Conservation (phyloP, 1,140 invertebrate species). For the Caenorhabditis briggsae region DNA sequence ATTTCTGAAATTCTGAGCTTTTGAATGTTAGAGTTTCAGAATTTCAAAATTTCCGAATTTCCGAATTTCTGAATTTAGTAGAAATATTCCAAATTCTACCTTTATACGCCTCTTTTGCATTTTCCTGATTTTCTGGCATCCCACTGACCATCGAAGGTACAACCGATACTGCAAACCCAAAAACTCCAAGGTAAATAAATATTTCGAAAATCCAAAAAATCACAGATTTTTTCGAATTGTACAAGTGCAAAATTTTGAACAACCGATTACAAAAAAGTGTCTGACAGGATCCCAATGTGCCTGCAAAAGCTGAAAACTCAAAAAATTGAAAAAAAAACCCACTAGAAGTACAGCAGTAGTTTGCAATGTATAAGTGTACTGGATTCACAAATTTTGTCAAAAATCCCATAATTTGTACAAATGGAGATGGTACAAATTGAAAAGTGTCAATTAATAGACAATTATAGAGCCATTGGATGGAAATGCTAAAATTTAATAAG, state of each 20-base stretch:
- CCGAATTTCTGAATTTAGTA: too few relatives aligned
- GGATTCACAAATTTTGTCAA: background rate
- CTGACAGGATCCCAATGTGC: background rate
- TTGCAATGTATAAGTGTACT: background rate
- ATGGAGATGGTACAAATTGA: constrained; percentile 4
- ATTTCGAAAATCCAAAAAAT: background rate
- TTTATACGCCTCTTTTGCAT: background rate
- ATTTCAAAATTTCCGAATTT: too few relatives aligned
- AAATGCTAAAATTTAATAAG: background rate
- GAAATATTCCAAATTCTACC: background rate
- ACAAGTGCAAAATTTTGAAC: constrained; percentile 2
- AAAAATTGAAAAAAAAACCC: background rate
- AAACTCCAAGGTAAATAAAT: background rate
- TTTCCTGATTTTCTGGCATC: background rate
- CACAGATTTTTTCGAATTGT: background rate
- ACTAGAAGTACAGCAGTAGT: background rate
- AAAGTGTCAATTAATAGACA: background rate
- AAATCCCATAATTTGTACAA: background rate
- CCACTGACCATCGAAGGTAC: background rate
- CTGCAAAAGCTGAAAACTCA: background rate
- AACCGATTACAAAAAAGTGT: constrained; percentile 7
- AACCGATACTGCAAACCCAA: background rate
- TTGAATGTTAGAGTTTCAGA: too few relatives aligned
- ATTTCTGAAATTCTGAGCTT: too few relatives aligned
- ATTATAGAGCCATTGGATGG: background rate